Evolutionary conservation across 1,140 invertebrate species (phyloP).

Genomic region (Zaprionus vittiger): DNA sequence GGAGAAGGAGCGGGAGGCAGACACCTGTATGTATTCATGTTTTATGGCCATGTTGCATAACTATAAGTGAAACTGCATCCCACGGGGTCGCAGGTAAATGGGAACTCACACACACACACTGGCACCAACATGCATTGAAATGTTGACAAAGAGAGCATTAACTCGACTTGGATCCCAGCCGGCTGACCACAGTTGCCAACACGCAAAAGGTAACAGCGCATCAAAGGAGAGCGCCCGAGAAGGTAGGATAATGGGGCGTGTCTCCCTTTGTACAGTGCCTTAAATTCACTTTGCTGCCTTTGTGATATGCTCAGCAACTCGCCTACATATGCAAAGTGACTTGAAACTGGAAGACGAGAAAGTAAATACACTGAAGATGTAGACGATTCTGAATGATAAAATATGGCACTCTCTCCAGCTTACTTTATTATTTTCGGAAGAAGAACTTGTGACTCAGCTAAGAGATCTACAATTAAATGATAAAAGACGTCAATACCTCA

Average conservation of each 20-base stretch:
- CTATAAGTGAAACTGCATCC: conserved; percentile 31
- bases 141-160: conserved; percentile 56
- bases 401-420: no score
- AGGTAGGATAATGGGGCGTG: not conserved
- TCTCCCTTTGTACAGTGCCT: not conserved
- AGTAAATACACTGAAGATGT: not conserved
- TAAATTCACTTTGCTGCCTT: not conserved
- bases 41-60: conserved; percentile 60
- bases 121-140: conserved; percentile 19
- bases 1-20: conserved; percentile 31
- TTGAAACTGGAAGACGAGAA: not conserved
- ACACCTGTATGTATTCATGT: conserved; percentile 41
- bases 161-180: conserved; percentile 1
- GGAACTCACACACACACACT: conserved; percentile 5
- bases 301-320: not conserved
- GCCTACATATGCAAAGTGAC: not conserved
- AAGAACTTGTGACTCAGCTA: not conserved
- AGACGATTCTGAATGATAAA: not conserved
- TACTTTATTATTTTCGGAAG: no score
- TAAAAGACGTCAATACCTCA: no score
- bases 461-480: not conserved
- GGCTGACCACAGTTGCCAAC: conserved; percentile 45
- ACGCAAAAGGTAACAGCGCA: conserved; percentile 22
- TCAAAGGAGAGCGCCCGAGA: conserved; percentile 8
- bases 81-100: conserved; percentile 8